These are phyloP conservation scores for Drosophila sturtevanti DNA, from an alignment of 1,140 invertebrate genomes.

Conservation along the genomic window DNA sequence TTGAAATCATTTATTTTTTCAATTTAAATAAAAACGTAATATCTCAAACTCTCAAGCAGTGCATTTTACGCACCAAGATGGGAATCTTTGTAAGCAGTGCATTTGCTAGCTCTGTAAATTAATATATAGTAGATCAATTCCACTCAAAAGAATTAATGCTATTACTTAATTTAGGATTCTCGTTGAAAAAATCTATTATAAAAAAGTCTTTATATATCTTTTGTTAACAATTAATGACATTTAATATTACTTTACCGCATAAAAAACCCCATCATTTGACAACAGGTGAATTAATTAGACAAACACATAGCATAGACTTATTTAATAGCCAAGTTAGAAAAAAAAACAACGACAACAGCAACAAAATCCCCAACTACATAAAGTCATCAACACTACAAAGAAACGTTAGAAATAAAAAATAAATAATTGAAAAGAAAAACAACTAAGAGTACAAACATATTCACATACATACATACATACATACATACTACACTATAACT, in stretches of 20 bases:
- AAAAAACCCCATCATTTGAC: slow-evolving; percentile 48
- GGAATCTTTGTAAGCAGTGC: no score
- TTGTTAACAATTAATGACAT: slow-evolving; percentile 38
- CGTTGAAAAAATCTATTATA: neutral
- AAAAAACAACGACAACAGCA: slow-evolving; percentile 21
- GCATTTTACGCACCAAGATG: no score
- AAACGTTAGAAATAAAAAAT: slow-evolving; percentile 27
- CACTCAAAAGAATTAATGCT: no score
- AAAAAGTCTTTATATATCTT: slow-evolving; percentile 24
- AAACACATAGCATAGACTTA: slow-evolving; percentile 51
- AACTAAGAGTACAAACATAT: slow-evolving; percentile 1
- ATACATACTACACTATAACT: neutral
- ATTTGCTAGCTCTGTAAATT: no score
- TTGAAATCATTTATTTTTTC: no score
- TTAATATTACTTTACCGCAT: slow-evolving; percentile 37
- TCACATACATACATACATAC: neutral
- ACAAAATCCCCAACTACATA: slow-evolving; percentile 34
- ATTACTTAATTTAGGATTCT: no score
- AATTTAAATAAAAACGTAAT: no score
- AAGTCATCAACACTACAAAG: slow-evolving; percentile 46
- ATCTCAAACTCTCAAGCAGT: no score
- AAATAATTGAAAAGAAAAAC: slow-evolving; percentile 12
- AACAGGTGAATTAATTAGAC: slow-evolving; percentile 70
- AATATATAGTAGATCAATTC: no score
- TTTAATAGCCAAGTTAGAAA: slow-evolving; percentile 37